Conservation (phyloP, 2,888 invertebrate species). For the Ditylenchus weischeri region DNA sequence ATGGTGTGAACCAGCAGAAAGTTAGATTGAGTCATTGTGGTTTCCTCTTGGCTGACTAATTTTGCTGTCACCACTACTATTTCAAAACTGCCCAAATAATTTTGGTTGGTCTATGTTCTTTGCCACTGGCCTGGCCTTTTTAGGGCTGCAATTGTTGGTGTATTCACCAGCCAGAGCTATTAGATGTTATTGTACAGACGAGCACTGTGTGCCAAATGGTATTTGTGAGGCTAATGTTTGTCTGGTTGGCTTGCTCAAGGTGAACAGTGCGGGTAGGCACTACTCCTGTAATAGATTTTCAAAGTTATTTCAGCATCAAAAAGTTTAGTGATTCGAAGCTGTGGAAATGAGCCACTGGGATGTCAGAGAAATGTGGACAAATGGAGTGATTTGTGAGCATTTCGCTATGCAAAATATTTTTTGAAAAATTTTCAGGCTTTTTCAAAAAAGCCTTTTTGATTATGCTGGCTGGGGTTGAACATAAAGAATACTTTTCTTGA, state of each 20-base stretch:
- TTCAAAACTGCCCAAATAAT: too few relatives aligned
- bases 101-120: too few relatives aligned
- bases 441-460: too few relatives aligned
- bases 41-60: too few relatives aligned
- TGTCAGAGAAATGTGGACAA: slow-evolving; percentile 44
- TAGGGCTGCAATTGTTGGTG: not conserved
- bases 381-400: slow-evolving; percentile 55
- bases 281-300: not conserved
- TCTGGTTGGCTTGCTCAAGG: slow-evolving; percentile 50
- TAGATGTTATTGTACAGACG: slow-evolving; percentile 47
- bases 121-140: too few relatives aligned
- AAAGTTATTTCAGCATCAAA: not conserved
- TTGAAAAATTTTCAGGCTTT: too few relatives aligned
- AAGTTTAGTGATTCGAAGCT: slow-evolving; percentile 37
- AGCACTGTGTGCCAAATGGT: slow-evolving; percentile 54
- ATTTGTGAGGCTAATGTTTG: slow-evolving; percentile 55
- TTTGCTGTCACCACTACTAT: too few relatives aligned
- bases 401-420: too few relatives aligned
- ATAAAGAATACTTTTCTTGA: too few relatives aligned
- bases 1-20: too few relatives aligned
- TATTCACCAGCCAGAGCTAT: slow-evolving; percentile 25
- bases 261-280: slow-evolving; percentile 30
- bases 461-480: too few relatives aligned
- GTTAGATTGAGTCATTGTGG: too few relatives aligned
- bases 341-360: slow-evolving; percentile 45